Base-by-base conservation (phyloP, 2,113 vertebrate genomes). In the Seriola quinqueradiata region DNA sequence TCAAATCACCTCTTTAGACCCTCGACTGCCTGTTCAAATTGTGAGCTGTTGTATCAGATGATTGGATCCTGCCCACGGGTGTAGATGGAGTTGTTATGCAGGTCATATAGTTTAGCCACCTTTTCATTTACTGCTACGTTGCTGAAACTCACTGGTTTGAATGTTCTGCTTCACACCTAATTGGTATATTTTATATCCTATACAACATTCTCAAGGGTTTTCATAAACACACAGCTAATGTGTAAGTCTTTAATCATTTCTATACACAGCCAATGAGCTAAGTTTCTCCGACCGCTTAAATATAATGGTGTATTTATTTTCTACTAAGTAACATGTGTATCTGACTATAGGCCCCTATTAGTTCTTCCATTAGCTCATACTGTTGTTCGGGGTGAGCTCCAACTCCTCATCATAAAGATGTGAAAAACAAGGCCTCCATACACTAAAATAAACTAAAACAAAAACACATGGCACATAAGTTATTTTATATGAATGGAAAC, bases 341-440 rank as follows among this genome's bases (percentile, higher is more conserved):
- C 28, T 90, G 77, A 66, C 81, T 70, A 21, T 46, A 55, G 28
- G 38, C 55, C 46, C 54, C 36, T 71, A 85, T 87, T 89, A 85
- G 32, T 89, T 90, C 71, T 93, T 92, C 90, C 88, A 94, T 92
- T 81, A 91, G 84, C 87, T 92, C 88, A 92, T 80, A 54, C 11
- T 21, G 8, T 83, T 83, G 68, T 89, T 66, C 36, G 46, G 70
- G 70, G 40, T 81, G 68, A 74, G 71, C 66, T 86, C 80, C 84
- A 87, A 54, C 42, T 83, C 78, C 70, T 58, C 75, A 82, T 58
- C 77, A 70, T 23, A 36, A 55, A 77, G 14, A 82, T 8, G 48
- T 68, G 40, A 82, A 89, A 79, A 78, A 76, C 65, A 78, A 81
- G 13, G 68, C 73, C 75, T 38, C 70, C 25, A 67, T 74, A 79